phyloP scores from a whole-genome alignment of 1,140 invertebrate genomes.

The Trialeurodes vaporariorum region DNA sequence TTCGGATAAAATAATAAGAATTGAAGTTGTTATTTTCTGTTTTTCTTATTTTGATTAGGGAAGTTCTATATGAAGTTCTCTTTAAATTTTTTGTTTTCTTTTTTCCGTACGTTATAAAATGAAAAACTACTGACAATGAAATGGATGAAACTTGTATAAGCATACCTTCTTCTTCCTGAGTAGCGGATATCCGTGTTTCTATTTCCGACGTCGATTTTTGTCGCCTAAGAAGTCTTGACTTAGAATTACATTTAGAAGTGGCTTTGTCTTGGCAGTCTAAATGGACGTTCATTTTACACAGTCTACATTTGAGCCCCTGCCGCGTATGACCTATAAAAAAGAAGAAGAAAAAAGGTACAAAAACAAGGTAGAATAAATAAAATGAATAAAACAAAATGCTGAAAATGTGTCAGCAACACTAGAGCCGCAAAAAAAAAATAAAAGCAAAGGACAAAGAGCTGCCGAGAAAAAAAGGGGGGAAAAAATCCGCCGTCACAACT shows the following conservation, averaged over 20 bases:
- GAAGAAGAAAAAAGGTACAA: neutral
- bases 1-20: too few species aligned
- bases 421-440: too few species aligned
- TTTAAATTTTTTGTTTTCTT: neutral
- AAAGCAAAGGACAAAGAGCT: too few species aligned
- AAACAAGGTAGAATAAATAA: too few species aligned
- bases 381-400: too few species aligned
- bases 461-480: too few species aligned
- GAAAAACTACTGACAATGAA: conserved; percentile 5
- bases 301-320: conserved; percentile 78
- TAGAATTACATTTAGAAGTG: conserved; percentile 60
- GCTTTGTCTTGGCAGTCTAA: conserved; percentile 73
- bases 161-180: conserved; percentile 57
- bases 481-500: too few species aligned
- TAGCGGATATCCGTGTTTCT: conserved; percentile 47
- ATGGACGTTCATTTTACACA: conserved; percentile 86
- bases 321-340: conserved; percentile 62
- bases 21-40: too few species aligned
- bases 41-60: neutral
- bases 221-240: conserved; percentile 64
- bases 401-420: too few species aligned
- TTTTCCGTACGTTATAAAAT: neutral
- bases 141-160: conserved; percentile 19
- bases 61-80: neutral
- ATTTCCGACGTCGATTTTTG: conserved; percentile 77